Percentiles rank a stretch among this genome's conserved stretches.
Evolutionary conservation across 2,888 invertebrate genomes (phyloP).

Genomic region (Campaea margaritaria): DNA sequence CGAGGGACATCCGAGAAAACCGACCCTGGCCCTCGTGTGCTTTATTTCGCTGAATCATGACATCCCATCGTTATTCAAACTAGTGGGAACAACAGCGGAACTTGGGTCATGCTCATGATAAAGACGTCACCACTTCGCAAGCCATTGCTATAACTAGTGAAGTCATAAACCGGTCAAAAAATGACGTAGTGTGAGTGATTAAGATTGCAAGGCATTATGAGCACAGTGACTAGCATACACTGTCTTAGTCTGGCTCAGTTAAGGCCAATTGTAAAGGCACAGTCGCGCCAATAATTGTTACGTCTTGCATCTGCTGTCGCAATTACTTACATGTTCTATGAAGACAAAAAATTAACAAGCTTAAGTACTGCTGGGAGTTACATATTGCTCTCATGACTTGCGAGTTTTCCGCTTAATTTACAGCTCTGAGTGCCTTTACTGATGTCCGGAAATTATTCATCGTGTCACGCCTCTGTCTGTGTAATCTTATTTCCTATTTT

Average conservation of each 20-base stretch:
- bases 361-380: slow-evolving; percentile 3
- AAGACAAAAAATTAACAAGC: neutral
- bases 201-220: too few species aligned
- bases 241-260: neutral
- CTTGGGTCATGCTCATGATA: too few species aligned
- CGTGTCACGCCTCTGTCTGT: slow-evolving; percentile 51
- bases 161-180: too few species aligned
- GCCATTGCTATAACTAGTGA: too few species aligned
- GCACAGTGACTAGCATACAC: too few species aligned
- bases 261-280: neutral
- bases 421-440: slow-evolving; percentile 50
- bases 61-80: too few species aligned
- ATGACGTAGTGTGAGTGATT: too few species aligned
- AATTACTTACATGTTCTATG: neutral
- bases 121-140: too few species aligned
- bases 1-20: too few species aligned
- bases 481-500: slow-evolving; percentile 43
- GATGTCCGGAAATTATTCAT: slow-evolving; percentile 70
- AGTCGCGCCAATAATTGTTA: neutral
- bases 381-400: slow-evolving; percentile 37
- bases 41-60: neutral
- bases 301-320: neutral
- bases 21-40: too few species aligned
- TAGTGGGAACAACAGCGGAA: too few species aligned
- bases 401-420: slow-evolving; percentile 54